A percentile compares a stretch with the other conserved stretches of the same genome.
These are phyloP conservation scores for Eucriotettix oculatus DNA, from an alignment of 2,888 invertebrate species.

Conservation along the genomic window DNA sequence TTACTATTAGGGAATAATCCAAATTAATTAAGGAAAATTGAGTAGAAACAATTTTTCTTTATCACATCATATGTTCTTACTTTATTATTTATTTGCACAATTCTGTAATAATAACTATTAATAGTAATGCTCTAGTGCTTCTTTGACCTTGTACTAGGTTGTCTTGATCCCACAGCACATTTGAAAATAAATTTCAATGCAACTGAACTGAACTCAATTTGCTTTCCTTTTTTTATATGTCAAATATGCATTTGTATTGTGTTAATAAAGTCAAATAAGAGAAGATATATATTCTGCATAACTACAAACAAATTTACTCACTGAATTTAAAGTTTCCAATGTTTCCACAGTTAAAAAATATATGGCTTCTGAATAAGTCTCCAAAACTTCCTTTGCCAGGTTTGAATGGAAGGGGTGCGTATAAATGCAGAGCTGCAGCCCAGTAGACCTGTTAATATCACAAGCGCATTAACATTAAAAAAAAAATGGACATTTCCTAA, in stretches of 20 bases:
- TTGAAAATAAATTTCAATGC: no score
- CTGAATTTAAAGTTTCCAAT: constrained; percentile 38
- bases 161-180: no score
- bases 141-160: no score
- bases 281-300: neutral
- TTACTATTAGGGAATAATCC: no score
- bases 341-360: constrained; percentile 80
- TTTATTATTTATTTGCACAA: no score
- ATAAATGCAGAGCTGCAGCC: constrained; percentile 73
- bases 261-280: neutral
- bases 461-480: no score
- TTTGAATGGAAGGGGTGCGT: constrained; percentile 77
- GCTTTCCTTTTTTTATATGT: neutral
- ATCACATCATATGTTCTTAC: no score
- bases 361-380: constrained; percentile 72
- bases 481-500: no score
- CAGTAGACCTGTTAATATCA: constrained; percentile 48
- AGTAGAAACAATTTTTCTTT: no score
- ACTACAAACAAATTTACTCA: constrained; percentile 19
- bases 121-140: no score
- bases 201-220: neutral
- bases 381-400: constrained; percentile 63
- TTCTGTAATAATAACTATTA: no score
- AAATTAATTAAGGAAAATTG: no score
- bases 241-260: neutral